Conservation (phyloP, 92 coral and sea anemone genomes). For the Muricea muricata region DNA sequence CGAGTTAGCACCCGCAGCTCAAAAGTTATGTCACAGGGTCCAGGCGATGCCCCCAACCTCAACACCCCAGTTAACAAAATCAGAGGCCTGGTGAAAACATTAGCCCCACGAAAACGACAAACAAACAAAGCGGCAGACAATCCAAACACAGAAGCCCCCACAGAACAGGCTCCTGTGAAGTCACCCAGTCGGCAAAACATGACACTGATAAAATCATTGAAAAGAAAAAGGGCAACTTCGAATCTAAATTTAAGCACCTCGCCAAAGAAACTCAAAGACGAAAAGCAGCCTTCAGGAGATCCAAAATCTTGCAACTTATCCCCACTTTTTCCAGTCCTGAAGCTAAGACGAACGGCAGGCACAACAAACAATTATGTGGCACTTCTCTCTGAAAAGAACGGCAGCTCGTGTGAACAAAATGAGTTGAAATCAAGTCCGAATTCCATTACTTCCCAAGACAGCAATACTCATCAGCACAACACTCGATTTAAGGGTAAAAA, state of each 20-base stretch:
- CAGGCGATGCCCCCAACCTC: neutral
- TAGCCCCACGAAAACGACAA: neutral
- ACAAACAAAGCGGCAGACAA: neutral
- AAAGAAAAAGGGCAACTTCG: conserved; percentile 22
- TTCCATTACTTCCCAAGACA: neutral
- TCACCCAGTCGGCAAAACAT: neutral
- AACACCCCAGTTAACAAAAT: conserved; percentile 40
- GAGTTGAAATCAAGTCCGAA: neutral
- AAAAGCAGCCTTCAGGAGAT: neutral
- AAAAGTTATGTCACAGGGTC: conserved; percentile 8
- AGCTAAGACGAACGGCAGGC: conserved; percentile 14
- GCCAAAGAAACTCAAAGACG: neutral
- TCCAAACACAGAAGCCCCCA: neutral
- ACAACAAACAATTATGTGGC: conserved; percentile 31
- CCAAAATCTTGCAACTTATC: neutral
- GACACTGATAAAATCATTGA: conserved; percentile 8
- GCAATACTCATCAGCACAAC: conserved; percentile 8
- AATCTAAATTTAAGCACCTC: neutral
- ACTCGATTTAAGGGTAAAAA: conserved; percentile 32
- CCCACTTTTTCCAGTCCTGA: conserved; percentile 21
- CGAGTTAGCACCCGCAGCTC: conserved; percentile 44
- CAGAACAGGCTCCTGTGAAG: neutral
- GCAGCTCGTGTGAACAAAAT: neutral
- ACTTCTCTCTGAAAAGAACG: neutral
- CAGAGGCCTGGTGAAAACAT: conserved; percentile 15